phyloP scores from a whole-genome alignment of 2,797 vertebrate species.

The Enteromius viviparus region DNA sequence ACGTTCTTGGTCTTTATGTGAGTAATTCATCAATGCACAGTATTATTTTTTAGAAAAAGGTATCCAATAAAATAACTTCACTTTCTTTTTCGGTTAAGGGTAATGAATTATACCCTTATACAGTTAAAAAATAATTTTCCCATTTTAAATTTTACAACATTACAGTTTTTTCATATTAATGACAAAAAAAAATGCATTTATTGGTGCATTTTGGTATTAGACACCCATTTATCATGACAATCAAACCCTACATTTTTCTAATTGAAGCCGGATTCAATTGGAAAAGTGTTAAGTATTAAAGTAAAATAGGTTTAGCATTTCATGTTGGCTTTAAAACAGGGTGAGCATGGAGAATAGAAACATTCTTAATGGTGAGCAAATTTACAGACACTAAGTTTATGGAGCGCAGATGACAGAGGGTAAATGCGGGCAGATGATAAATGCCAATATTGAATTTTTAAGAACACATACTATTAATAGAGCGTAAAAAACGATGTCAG shows the following conservation, averaged over 20 bases:
- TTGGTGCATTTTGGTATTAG: neutral
- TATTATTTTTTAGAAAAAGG: neutral
- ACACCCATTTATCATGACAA: neutral
- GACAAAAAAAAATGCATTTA: neutral
- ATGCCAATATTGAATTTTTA: neutral
- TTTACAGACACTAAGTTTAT: slow-evolving; percentile 7
- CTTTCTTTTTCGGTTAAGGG: neutral
- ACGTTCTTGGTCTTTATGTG: neutral
- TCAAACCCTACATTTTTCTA: neutral
- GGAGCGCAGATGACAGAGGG: slow-evolving; percentile 9
- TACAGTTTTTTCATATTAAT: neutral
- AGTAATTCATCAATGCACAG: neutral
- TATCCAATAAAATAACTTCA: neutral
- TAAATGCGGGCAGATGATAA: slow-evolving; percentile 1
- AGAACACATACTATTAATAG: slow-evolving; percentile 36
- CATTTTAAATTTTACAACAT: neutral
- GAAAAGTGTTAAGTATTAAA: neutral
- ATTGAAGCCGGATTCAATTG: neutral
- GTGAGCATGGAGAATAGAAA: neutral
- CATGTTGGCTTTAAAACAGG: slow-evolving; percentile 8
- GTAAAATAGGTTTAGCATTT: slow-evolving; percentile 3
- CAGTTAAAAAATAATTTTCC: neutral
- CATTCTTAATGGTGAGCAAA: slow-evolving; percentile 7
- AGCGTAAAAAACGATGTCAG: slow-evolving; percentile 5
- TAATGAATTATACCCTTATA: neutral